Percentiles rank a stretch among this genome's conserved stretches.
phyloP scores from a whole-genome alignment of 2,113 vertebrate genomes.

The Dendropsophus ebraccatus region DNA sequence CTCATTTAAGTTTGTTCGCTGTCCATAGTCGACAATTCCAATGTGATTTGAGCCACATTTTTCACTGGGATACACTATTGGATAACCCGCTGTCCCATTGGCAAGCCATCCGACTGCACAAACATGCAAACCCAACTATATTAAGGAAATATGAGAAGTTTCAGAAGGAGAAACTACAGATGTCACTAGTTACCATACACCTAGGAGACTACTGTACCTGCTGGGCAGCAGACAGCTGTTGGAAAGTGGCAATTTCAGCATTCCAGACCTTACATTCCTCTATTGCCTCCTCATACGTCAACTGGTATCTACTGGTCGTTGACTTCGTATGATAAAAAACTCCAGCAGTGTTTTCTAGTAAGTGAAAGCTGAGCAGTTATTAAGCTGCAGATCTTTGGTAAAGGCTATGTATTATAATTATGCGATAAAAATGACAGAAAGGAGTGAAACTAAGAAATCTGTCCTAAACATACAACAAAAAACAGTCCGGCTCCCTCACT shows the following conservation, averaged over 20 bases:
- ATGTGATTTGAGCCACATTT: conserved; percentile 83
- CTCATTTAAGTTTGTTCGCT: conserved; percentile 69
- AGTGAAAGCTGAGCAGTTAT: background rate
- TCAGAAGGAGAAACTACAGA: background rate
- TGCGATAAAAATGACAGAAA: no score
- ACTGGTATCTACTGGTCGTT: conserved; percentile 77
- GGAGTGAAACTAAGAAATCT: no score
- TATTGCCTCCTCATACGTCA: conserved; percentile 82
- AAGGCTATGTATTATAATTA: background rate
- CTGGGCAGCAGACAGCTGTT: conserved; percentile 87
- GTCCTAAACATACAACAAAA: no score
- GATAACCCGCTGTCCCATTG: conserved; percentile 83
- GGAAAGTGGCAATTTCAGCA: conserved; percentile 79
- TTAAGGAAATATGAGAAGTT: background rate
- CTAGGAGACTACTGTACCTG: conserved; percentile 76
- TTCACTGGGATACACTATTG: conserved; percentile 79
- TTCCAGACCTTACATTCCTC: conserved; percentile 78
- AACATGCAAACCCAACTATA: conserved; percentile 88
- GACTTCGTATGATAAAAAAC: conserved; percentile 91
- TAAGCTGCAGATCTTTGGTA: background rate
- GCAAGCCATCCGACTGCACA: conserved; percentile 91
- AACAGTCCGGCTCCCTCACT: no score
- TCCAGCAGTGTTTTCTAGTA: conserved; percentile 85
- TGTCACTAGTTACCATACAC: background rate
- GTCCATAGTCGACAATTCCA: conserved; percentile 82